Evolutionary conservation across 2,797 vertebrate genomes (phyloP).

Genomic region (Cyprinella venusta): DNA sequence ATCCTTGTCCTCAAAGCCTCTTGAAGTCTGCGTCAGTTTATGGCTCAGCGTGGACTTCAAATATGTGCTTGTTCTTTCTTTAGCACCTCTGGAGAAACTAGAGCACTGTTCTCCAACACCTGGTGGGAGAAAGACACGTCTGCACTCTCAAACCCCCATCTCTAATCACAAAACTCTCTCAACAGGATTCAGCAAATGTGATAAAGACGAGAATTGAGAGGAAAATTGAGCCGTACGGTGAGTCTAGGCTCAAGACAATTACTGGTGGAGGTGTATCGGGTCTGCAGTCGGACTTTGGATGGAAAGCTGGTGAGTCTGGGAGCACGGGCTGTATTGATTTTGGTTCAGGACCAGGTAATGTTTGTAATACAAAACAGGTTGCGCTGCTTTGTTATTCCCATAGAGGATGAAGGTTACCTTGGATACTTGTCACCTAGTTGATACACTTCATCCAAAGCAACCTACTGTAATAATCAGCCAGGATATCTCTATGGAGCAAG

Average conservation of each 20-base stretch:
- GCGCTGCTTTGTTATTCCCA: conserved; percentile 27
- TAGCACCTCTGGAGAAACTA: conserved; percentile 3
- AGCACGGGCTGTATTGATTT: conserved; percentile 39
- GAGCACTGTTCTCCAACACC: not conserved
- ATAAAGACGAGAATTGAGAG: not conserved
- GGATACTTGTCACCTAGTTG: conserved; percentile 38
- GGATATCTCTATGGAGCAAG: not conserved
- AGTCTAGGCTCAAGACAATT: conserved; percentile 20
- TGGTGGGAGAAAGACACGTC: not conserved
- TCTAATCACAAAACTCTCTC: conserved; percentile 40
- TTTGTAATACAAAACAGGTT: conserved; percentile 44
- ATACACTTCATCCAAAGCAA: not conserved
- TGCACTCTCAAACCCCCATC: conserved; percentile 6
- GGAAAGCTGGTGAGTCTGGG: conserved; percentile 18
- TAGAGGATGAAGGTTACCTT: conserved; percentile 25
- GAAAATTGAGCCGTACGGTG: not conserved
- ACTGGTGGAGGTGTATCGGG: conserved; percentile 1
- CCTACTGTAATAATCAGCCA: not conserved
- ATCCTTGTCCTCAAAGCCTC: not conserved
- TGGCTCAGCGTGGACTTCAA: conserved; percentile 29
- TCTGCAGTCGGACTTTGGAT: conserved; percentile 34
- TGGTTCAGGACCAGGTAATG: conserved; percentile 28
- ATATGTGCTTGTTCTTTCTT: not conserved
- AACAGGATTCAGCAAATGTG: conserved; percentile 13
- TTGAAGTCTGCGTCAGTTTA: conserved; percentile 29